These are phyloP conservation scores for Callocephalon fimbriatum DNA, from an alignment of 2,113 vertebrate species.

Conservation along the genomic window DNA sequence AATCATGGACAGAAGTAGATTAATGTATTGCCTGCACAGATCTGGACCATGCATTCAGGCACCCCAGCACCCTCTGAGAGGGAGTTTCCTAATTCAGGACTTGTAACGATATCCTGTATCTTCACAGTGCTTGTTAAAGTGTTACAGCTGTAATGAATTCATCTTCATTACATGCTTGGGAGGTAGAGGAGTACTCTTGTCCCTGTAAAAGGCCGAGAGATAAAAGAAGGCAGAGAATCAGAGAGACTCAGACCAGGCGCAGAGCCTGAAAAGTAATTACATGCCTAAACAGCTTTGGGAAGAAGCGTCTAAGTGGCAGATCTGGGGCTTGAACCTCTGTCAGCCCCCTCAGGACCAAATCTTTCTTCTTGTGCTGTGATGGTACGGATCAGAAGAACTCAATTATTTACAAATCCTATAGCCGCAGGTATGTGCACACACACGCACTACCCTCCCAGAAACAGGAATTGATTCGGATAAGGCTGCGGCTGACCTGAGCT, in stretches of 20 bases:
- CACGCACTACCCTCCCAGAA: not conserved
- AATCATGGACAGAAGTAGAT: not conserved
- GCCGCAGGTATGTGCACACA: not conserved
- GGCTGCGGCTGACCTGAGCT: conserved; percentile 24
- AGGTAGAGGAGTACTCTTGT: conserved; percentile 48
- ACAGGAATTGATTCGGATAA: not conserved
- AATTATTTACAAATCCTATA: conserved; percentile 53
- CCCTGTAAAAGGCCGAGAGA: conserved; percentile 58
- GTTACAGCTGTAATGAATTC: conserved; percentile 69
- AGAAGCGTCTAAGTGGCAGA: conserved; percentile 62
- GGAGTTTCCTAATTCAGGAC: conserved; percentile 52
- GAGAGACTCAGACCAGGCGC: conserved; percentile 31
- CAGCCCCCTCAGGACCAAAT: conserved; percentile 49
- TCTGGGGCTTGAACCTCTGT: conserved; percentile 69
- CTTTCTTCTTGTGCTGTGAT: conserved; percentile 26
- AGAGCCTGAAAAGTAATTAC: conserved; percentile 68
- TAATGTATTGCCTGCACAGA: not conserved
- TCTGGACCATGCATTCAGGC: not conserved
- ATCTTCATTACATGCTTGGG: conserved; percentile 58
- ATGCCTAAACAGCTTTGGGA: conserved; percentile 64
- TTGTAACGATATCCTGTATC: conserved; percentile 34
- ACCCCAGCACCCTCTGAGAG: not conserved
- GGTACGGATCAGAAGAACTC: conserved; percentile 8
- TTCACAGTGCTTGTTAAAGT: conserved; percentile 55
- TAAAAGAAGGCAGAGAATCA: conserved; percentile 56